These are phyloP conservation scores for Alcedo atthis DNA, from an alignment of 2,797 vertebrate genomes.

Conservation along the genomic window DNA sequence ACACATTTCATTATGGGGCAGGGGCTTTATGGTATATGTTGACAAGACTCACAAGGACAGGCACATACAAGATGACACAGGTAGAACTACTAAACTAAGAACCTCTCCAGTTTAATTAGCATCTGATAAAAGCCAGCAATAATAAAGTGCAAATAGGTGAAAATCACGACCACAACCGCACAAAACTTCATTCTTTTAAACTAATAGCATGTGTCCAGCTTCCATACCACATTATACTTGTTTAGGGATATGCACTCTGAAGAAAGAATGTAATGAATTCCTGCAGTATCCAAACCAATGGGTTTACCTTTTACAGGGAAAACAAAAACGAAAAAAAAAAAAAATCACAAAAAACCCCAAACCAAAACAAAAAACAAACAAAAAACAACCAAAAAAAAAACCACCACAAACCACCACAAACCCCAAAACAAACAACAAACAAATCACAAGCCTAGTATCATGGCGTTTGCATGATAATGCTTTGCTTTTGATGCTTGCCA, in stretches of 20 bases:
- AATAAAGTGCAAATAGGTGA: background rate
- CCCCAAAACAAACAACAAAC: background rate
- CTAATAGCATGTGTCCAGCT: background rate
- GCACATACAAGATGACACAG: background rate
- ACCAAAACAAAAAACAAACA: background rate
- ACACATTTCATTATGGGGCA: background rate
- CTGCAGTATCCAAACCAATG: background rate
- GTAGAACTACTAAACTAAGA: background rate
- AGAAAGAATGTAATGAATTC: background rate
- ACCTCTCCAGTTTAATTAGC: background rate
- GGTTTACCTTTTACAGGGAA: background rate
- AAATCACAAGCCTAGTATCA: background rate
- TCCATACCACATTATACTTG: background rate
- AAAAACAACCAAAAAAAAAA: background rate
- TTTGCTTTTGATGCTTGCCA: slow-evolving; percentile 10
- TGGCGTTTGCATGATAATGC: background rate
- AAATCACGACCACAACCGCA: background rate
- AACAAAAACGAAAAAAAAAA: too few species aligned
- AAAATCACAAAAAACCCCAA: too few species aligned
- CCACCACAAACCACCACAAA: too few species aligned
- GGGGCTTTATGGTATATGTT: background rate
- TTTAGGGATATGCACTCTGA: background rate
- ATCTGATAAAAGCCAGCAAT: background rate
- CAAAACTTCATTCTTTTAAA: background rate
- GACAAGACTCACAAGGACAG: background rate